Evolutionary conservation across 2,888 invertebrate species (phyloP).

Genomic region (Protodeltote pygarga): DNA sequence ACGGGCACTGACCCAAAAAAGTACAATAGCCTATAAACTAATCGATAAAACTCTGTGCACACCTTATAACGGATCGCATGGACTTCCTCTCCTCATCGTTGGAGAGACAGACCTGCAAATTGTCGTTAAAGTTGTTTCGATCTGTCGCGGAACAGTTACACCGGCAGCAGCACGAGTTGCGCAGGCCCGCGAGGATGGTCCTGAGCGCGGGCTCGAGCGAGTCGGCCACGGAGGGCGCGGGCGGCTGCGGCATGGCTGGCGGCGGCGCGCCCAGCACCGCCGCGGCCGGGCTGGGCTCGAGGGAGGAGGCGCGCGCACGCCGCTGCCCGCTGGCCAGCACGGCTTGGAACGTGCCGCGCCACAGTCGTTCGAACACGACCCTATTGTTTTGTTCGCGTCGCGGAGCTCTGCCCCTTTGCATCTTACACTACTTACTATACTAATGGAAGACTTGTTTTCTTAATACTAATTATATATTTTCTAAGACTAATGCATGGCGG

Average conservation of each 20-base stretch:
- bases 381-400: constrained; percentile 85
- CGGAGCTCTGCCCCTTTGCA: constrained; percentile 78
- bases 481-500: constrained; percentile 69
- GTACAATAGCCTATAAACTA: constrained; percentile 43
- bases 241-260: constrained; percentile 34
- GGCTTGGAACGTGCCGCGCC: constrained; percentile 89
- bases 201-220: constrained; percentile 79
- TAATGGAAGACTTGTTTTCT: constrained; percentile 87
- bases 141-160: constrained; percentile 73
- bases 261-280: constrained; percentile 53
- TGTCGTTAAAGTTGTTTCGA: constrained; percentile 75
- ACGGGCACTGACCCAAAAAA: constrained; percentile 48
- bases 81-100: constrained; percentile 84
- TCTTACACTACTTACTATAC: constrained; percentile 74
- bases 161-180: constrained; percentile 79
- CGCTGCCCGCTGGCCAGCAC: constrained; percentile 75
- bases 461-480: constrained; percentile 56
- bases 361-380: constrained; percentile 90
- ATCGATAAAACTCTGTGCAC: constrained; percentile 70
- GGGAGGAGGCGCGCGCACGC: constrained; percentile 76
- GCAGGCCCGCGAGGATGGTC: constrained; percentile 74
- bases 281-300: constrained; percentile 65
- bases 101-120: constrained; percentile 86
- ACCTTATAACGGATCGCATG: constrained; percentile 90
- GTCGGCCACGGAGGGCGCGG: constrained; percentile 71